These are phyloP conservation scores for Asteroscopus sphinx DNA, from an alignment of 2,888 invertebrate genomes.

Conservation along the genomic window DNA sequence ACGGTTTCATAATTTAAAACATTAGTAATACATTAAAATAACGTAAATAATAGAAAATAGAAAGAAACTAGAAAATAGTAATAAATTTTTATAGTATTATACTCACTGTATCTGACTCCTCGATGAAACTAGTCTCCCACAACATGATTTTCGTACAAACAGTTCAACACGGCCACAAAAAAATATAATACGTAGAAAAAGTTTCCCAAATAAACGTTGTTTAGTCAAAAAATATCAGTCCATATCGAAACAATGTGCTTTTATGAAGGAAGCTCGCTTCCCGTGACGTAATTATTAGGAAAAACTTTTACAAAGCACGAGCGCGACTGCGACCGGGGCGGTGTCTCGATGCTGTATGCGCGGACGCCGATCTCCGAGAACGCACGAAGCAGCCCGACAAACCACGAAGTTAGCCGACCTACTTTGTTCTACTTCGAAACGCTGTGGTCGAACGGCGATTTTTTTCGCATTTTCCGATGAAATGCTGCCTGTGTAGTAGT, in stretches of 20 bases:
- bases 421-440: constrained; percentile 85
- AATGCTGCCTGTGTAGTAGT: constrained; percentile 70
- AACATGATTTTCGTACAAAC: constrained; percentile 78
- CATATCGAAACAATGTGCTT: constrained; percentile 66
- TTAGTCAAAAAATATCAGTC: constrained; percentile 70
- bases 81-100: no score
- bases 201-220: constrained; percentile 40
- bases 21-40: constrained; percentile 64
- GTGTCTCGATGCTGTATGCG: constrained; percentile 81
- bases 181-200: constrained; percentile 37
- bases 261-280: constrained; percentile 72
- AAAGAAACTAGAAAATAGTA: no score
- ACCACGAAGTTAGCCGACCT: constrained; percentile 82
- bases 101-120: constrained; percentile 86
- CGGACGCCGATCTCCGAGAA: constrained; percentile 73
- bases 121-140: constrained; percentile 85
- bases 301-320: constrained; percentile 64
- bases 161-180: constrained; percentile 80
- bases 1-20: constrained; percentile 80
- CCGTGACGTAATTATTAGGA: constrained; percentile 77
- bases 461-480: constrained; percentile 88
- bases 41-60: constrained; percentile 54
- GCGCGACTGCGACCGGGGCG: constrained; percentile 80
- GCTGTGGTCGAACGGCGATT: constrained; percentile 80
- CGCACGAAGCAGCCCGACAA: constrained; percentile 75